Base-by-base conservation (phyloP, 2,888 invertebrate genomes). In the Limnephilus auricula region DNA sequence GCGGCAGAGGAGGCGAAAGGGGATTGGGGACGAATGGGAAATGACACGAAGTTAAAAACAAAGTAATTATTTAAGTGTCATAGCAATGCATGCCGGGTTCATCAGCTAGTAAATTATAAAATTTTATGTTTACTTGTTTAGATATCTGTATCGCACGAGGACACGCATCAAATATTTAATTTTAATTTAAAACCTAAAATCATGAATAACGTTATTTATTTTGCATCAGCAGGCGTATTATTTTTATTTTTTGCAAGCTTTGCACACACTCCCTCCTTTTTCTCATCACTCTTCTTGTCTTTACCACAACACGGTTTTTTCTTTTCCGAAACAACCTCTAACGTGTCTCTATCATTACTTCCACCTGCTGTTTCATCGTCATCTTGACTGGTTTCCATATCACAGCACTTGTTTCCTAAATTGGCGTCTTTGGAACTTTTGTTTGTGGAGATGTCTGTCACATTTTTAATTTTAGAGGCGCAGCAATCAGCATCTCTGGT, bases 381-480 rank as follows among this genome's bases (percentile, higher is more conserved):
- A 82, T 40, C 31, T 32, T 13, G 30, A 31, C 15, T 79, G 30
- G 40, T n/a, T 0, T 32, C 79, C 30, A 30, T 32, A 18, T 80
- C 82, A 31, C 89, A 89, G 30, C 82, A 82, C 32, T 45, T 80
- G 18, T 82, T 79, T 65, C 84, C 40, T 65, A 65, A 65, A n/a
- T 2, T 15, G 3, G 50, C 50, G 18, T 50, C 50, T 18, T 50
- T 65, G 6, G 91, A 88, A 2, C 30, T 50, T 79, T 91, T 89
- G 37, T 85, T 91, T 79, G 89, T 89, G 6, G 89, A 89, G 30
- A 45, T 30, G 79, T 91, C 89, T 0, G 40, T 84, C 3, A 84
- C 85, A 30, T 91, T 89, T 79, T 89, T 91, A 37, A 37, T 79
- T 65, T 25, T 65, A 30, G 37, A 25, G 30, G 37, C 15, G 40